Percentiles rank a stretch among this genome's conserved stretches.
Evolutionary conservation across 2,113 vertebrate genomes (phyloP).

Genomic region (Mesoclemmys tuberculata): DNA sequence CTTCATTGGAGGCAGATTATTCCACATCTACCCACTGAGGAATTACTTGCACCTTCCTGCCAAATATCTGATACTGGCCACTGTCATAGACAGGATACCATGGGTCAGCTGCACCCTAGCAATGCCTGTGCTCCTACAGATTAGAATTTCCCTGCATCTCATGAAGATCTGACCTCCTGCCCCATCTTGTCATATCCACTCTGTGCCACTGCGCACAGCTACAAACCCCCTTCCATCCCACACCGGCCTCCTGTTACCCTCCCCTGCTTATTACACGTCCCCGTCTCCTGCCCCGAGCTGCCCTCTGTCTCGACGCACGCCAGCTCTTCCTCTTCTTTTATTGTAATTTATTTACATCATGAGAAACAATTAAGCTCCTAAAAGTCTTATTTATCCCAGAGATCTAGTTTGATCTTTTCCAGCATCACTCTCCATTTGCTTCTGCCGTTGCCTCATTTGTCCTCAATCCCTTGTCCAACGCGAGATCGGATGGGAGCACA

Average conservation of each 20-base stretch:
- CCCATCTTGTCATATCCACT: background rate
- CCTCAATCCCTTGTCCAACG: background rate
- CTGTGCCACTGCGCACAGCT: background rate
- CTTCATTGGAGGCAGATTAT: background rate
- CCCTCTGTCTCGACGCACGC: background rate
- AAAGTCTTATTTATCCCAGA: constrained; percentile 62
- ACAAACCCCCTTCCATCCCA: background rate
- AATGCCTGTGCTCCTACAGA: background rate
- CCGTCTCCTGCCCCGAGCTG: background rate
- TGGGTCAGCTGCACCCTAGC: background rate
- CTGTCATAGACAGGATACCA: background rate
- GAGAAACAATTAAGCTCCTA: constrained; percentile 52
- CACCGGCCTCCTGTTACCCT: background rate
- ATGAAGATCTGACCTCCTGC: background rate
- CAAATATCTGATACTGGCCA: background rate
- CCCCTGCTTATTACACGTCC: background rate
- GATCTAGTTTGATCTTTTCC: constrained; percentile 51
- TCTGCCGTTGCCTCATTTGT: constrained; percentile 42
- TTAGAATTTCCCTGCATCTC: background rate
- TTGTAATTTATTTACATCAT: constrained; percentile 47
- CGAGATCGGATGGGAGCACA: accelerated
- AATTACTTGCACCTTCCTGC: background rate
- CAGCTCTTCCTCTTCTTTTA: background rate
- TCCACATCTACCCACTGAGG: background rate
- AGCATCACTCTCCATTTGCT: constrained; percentile 57